Base-by-base conservation (phyloP, 2,113 vertebrate species). In the Hippocampus mohnikei region DNA sequence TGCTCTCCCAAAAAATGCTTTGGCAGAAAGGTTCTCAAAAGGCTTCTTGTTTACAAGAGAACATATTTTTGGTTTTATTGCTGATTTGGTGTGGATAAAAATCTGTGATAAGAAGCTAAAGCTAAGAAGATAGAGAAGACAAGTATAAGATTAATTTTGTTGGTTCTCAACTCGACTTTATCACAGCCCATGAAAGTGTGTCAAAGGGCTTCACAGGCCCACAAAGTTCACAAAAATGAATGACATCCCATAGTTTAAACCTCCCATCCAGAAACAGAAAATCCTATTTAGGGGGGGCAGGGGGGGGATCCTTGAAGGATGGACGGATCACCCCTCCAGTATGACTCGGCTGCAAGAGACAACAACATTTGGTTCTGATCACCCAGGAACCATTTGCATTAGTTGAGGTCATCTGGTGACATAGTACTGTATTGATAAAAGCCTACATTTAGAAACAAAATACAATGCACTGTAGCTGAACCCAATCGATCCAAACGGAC, bases 401-500 rank as follows among this genome's bases (percentile, higher is more conserved):
- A 46, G 50, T 8, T 12, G 56, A 71, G 60, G 44, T 15, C 67
- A 50, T 75, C 25, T 66, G 78, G 66, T 56, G 46, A 71, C 53
- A 75, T 0, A 33, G 67, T 67, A 77, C 72, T 81, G 67, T 67
- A 77, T 74, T 81, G 62, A 80, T 48, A 42, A 13, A 1, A 65
- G 46, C 74, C 71, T 70, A 75, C 81, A 74, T 77, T 81, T 74
- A 73, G 2, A 64, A 60, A 53, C 27, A 27, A 72, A 70, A 75
- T 61, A 21, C 68, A 73, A 71, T 21, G 61, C 56, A 60, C 62
- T 12, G 62, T 40, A 80, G 77, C 68, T 60, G 16, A 74, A 75
- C 85, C 80, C 25, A 23, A 79, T 80, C 53, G 21, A 81, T 67
- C 61, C 63, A 76, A 70, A 73, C 37, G 78, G 73, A 76, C 69